A percentile compares a stretch with the other conserved stretches of the same genome.
Conservation (phyloP, 2,888 invertebrate genomes). For the Lasioglossum villosulum region DNA sequence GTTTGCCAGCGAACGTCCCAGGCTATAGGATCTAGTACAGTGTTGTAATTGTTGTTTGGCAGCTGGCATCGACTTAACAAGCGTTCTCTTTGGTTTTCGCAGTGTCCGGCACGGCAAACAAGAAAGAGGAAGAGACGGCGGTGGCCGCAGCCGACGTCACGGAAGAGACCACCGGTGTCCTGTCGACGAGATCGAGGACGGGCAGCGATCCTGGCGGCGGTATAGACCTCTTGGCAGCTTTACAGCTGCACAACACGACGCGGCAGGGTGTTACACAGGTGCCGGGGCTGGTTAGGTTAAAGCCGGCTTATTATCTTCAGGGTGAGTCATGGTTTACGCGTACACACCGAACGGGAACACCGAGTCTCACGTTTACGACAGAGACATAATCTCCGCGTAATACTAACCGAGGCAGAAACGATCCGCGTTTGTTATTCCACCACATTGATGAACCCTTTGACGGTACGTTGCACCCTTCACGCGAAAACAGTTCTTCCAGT, state of each 20-base stretch:
- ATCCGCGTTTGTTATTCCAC: neutral
- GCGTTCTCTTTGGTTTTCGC: conserved; percentile 60
- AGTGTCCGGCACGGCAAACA: conserved; percentile 81
- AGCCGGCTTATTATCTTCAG: conserved; percentile 90
- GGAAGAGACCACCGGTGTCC: conserved; percentile 85
- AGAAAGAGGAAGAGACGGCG: conserved; percentile 78
- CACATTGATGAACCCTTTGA: neutral
- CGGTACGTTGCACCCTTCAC: neutral
- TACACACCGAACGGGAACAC: neutral
- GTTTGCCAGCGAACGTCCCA: neutral
- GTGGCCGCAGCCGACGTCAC: conserved; percentile 65
- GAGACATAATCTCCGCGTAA: neutral
- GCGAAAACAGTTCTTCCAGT: neutral
- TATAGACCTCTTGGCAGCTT: conserved; percentile 92
- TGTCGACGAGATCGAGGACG: conserved; percentile 83
- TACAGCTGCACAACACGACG: conserved; percentile 92
- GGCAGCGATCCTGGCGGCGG: conserved; percentile 82
- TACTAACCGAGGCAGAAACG: neutral
- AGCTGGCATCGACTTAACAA: conserved; percentile 29
- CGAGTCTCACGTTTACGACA: neutral
- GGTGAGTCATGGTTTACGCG: conserved; percentile 85
- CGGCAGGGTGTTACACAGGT: conserved; percentile 89
- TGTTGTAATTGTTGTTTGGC: conserved; percentile 16
- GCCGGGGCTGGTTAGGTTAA: conserved; percentile 89
- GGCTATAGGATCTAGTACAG: neutral